Evolutionary conservation across 1,140 invertebrate species (phyloP).

Genomic region (Drosophila neocordata): DNA sequence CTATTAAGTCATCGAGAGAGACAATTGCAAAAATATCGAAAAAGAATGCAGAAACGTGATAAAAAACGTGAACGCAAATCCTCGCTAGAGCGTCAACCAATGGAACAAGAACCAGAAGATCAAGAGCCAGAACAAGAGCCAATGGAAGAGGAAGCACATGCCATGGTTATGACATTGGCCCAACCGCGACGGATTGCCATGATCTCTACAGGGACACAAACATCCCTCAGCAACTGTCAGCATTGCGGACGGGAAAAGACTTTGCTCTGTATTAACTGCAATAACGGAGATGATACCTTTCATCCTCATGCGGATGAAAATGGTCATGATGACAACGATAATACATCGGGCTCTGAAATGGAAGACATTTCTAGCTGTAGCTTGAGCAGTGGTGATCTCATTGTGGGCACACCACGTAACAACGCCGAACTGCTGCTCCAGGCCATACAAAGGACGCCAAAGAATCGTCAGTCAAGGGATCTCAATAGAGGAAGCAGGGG

Average conservation of each 20-base stretch:
- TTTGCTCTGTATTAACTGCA: conserved; percentile 75
- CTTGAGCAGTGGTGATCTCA: conserved; percentile 68
- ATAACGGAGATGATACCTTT: conserved; percentile 11
- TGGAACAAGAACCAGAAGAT: conserved; percentile 31
- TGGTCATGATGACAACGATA: conserved; percentile 15
- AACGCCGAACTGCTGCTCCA: conserved; percentile 79
- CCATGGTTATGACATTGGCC: conserved; percentile 36
- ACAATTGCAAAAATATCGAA: conserved; percentile 79
- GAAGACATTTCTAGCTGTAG: conserved; percentile 69
- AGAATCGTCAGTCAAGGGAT: conserved; percentile 48
- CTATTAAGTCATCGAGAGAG: conserved; percentile 70
- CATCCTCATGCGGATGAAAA: neutral
- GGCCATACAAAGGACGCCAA: conserved; percentile 82
- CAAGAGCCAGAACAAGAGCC: conserved; percentile 34
- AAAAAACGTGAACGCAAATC: conserved; percentile 70
- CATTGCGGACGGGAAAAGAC: conserved; percentile 79
- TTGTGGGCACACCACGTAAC: conserved; percentile 75
- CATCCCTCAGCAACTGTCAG: conserved; percentile 67
- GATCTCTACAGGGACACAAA: conserved; percentile 82
- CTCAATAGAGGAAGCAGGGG: conserved; percentile 20
- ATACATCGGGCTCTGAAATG: conserved; percentile 65
- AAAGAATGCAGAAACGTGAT: conserved; percentile 77
- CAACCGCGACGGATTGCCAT: conserved; percentile 61
- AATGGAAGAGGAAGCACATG: conserved; percentile 61
- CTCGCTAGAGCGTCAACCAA: conserved; percentile 36